phyloP scores from a whole-genome alignment of 2,888 invertebrate species.

The Sarcophaga subvicina region DNA sequence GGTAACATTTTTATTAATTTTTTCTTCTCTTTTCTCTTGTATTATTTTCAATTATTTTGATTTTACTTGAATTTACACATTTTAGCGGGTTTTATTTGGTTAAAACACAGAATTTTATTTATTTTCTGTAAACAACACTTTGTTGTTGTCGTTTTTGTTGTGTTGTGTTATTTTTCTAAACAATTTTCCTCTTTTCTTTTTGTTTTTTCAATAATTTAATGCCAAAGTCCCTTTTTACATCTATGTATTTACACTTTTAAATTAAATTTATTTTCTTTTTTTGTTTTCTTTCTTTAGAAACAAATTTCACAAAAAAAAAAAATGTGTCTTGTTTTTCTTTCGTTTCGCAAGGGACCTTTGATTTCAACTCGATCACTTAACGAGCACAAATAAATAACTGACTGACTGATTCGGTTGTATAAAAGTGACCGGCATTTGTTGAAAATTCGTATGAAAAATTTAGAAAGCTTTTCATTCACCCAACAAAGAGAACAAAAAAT shows the following conservation, averaged over 20 bases:
- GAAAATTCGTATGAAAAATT: conserved; percentile 56
- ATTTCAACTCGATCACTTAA: conserved; percentile 64
- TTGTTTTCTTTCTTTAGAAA: background rate
- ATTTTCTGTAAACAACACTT: conserved; percentile 24
- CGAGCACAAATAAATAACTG: conserved; percentile 61
- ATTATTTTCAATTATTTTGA: background rate
- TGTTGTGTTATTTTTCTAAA: conserved; percentile 4
- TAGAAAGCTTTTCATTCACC: conserved; percentile 61
- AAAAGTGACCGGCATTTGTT: conserved; percentile 65
- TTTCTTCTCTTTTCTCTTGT: background rate
- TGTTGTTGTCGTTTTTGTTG: conserved; percentile 7
- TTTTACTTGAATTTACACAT: conserved; percentile 54
- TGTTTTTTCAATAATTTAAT: too few species aligned
- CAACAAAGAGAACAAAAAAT: background rate
- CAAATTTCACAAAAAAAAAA: background rate
- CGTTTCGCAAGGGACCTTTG: conserved; percentile 29
- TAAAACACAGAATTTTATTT: conserved; percentile 16
- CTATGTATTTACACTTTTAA: conserved; percentile 22
- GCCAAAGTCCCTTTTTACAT: background rate
- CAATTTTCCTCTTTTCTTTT: conserved; percentile 24
- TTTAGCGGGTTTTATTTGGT: conserved; percentile 24
- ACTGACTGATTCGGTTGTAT: conserved; percentile 14
- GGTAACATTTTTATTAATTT: conserved; percentile 3
- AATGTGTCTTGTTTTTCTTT: conserved; percentile 2
- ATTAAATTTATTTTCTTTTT: conserved; percentile 34